Percentiles rank a stretch among this genome's conserved stretches.
Conservation (phyloP, 2,888 invertebrate species). For the Pediacus dermestoides region DNA sequence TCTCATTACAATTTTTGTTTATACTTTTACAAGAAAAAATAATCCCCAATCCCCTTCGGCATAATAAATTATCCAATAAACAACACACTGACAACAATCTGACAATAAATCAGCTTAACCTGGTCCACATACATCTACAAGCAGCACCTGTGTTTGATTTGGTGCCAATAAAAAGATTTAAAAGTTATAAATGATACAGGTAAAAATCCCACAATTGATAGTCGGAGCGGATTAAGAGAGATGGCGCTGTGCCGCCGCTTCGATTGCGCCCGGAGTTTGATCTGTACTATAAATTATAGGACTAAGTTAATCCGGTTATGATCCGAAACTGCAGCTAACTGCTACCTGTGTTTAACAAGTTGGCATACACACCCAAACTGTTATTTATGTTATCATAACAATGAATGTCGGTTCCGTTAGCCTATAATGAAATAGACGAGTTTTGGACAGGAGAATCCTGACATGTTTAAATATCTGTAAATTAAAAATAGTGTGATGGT, state of each 20-base stretch:
- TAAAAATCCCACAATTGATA: slow-evolving; percentile 53
- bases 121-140: slow-evolving; percentile 28
- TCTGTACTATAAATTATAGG: slow-evolving; percentile 45
- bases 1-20: too few species aligned
- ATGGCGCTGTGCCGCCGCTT: slow-evolving; percentile 31
- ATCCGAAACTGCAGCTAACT: slow-evolving; percentile 40
- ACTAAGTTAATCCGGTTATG: slow-evolving; percentile 48
- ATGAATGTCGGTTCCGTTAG: too few species aligned
- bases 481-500: too few species aligned
- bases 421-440: background rate
- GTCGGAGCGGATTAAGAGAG: slow-evolving; percentile 47
- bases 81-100: slow-evolving; percentile 34
- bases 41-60: slow-evolving; percentile 22
- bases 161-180: slow-evolving; percentile 43
- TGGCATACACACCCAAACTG: slow-evolving; percentile 22
- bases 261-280: slow-evolving; percentile 16
- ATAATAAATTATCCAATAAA: slow-evolving; percentile 33
- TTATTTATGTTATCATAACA: slow-evolving; percentile 27
- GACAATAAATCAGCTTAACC: slow-evolving; percentile 36
- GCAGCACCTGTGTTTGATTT: slow-evolving; percentile 43
- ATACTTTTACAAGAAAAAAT: too few species aligned
- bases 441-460: slow-evolving; percentile 25
- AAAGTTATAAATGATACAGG: slow-evolving; percentile 45
- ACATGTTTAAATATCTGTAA: too few species aligned
- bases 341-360: slow-evolving; percentile 41